Evolutionary conservation across 2,113 vertebrate species (phyloP), one percentile per base, ranked within the genome.

Genomic region (Sialia sialis): DNA sequence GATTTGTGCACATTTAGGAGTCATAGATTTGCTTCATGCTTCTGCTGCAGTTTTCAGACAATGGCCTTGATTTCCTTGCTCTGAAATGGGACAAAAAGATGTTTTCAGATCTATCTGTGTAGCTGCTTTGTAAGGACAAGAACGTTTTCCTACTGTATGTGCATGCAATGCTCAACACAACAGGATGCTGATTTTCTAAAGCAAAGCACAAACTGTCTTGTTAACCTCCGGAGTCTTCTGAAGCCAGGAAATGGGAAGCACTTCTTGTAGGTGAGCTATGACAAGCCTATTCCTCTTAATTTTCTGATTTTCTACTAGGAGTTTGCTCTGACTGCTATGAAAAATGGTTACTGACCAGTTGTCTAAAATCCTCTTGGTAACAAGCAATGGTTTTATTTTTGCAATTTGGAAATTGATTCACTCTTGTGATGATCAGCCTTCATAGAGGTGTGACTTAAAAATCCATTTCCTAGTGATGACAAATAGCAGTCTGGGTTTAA

Each of bases 41-140:
- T 94, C 46, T 85, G 30, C 75, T 91, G 79, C 93, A 83, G 59
- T 89, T 91, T 95, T 90, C 75, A 95, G 82, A 93, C 89, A 97
- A 93, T 91, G 80, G 77, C 74, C 70, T 90, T 87, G 91, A 93
- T 97, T 96, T 94, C 48, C 43, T 49, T 89, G 67, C 78, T 91
- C 82, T 70, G 90, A 86, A 90, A 73, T 41, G 39, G 78, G 78
- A 77, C 85, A 91, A 85, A 91, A 55, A 51, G 48, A 91, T 87
- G 60, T 90, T 94, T 94, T 93, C 83, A 88, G 55, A 59, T 93
- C 78, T 87, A 52, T 84, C 41, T 79, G 5, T 54, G 54, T 56
- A 62, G 84, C 41, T 80, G 83, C 63, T 93, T 89, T 26, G 29
- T 59, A 48, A 69, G 75, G 55, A 46, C 30, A 34, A 70, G 87